Evolutionary conservation across 1,140 invertebrate genomes (phyloP), one percentile per base, ranked within the genome.

Genomic region (Drosophila guanche): DNA sequence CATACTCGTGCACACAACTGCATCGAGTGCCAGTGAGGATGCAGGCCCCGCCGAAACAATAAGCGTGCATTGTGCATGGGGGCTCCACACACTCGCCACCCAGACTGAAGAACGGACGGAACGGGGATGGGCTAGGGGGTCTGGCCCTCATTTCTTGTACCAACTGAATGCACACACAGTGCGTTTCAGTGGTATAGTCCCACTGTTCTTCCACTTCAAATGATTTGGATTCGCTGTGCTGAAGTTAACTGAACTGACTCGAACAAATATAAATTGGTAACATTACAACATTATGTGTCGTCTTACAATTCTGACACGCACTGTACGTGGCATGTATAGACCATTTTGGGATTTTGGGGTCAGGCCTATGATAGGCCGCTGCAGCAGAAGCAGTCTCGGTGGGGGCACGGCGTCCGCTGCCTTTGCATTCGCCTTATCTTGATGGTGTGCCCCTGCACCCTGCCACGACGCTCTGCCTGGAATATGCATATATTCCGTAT

Each of bases 321-420:
- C 63, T 65, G 58, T 74, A 6, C 10, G 14, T 27, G 57, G 55
- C 47, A 51, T 75, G 65, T 75, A 62, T 75, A 50, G 50, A 72
- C 46, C 62, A 55, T 67, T 75, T 59, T 68, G 72, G 72, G 72
- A 75, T 76, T 76, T 76, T 67, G 71, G 69, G 71, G 72, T 75
- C 72, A 75, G 75, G 75, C 61, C 53, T 71, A 75, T 50, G 61
- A 59, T 3, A 37, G 33, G 71, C 47, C 58, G 59, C 48, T 51
- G 33, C 53, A 58, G 60, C 71, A 67, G 66, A 55, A 56, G 66
- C 52, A 56, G 41, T 23, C 51, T 37, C 33, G 33, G 10, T 12
- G 33, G 33, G 33, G 33, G 33, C 33, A 37, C 33, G 33, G 10
- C 33, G 50, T 23, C 27, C n/a, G 42, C 42, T 29, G 61, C 29